Base-by-base conservation (phyloP, 2,888 invertebrate genomes). In the Spodoptera picta region DNA sequence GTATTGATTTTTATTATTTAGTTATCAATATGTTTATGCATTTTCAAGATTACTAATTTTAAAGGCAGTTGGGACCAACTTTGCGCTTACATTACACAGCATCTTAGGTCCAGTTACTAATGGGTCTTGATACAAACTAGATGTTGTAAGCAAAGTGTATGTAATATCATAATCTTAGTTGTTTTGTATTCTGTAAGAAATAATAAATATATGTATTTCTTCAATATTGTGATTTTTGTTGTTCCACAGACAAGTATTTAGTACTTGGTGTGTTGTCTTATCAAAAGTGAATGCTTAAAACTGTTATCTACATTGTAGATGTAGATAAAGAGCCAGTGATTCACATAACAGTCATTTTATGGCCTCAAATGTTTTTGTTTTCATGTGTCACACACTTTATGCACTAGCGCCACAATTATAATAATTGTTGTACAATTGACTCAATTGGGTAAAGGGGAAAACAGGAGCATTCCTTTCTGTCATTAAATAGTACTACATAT, bases 181-280 rank as follows among this genome's bases (percentile, higher is more conserved):
- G 85, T 90, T 90, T 89, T 88, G 76, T 81, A 81, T 78, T 75
- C 64, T 75, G 51, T 81, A 81, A 81, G 78, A 76, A 72, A 81
- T 81, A 81, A 81, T 81, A 81, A 81, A 80, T 69, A 65, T 62
- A 71, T 80, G 78, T 80, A 80, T 82, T 78, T 77, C 80, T 80
- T 75, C 75, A 80, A 68, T 75, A 44, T 65, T 77, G 62, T 79
- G 51, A 72, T 74, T 70, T 69, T 24, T 58, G 27, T n/a, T 43
- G 56, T 19, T 51, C 52, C 11, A 36, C 62, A 56, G 36, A 51
- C 48, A 47, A 57, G 52, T 47, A 42, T 31, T 31, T 27, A 19
- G 43, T 46, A 64, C 69, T 57, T 55, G 56, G 11, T 58, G 41
- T 55, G 46, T 14, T 59, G 44, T 68, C 65, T 70, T 81, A 81